A percentile compares a stretch with the other conserved stretches of the same genome.
phyloP scores from a whole-genome alignment of 92 coral and sea anemone species.

The Actinostola sp. region DNA sequence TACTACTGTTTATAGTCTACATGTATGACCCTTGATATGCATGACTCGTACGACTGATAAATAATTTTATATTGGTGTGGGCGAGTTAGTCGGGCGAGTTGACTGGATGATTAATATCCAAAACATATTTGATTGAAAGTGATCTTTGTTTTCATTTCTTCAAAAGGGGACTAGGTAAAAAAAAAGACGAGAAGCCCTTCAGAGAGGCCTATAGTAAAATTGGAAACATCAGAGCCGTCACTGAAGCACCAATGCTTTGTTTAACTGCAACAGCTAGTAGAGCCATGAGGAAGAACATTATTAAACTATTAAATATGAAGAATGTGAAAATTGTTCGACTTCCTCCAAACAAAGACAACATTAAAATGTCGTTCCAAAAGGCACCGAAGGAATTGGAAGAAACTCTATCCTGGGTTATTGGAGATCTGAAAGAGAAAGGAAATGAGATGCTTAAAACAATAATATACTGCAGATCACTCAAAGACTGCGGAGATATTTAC shows the following conservation, averaged over 20 bases:
- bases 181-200: background rate
- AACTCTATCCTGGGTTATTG: slow-evolving; percentile 43
- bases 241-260: slow-evolving; percentile 48
- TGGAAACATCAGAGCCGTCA: slow-evolving; percentile 46
- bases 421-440: slow-evolving; percentile 26
- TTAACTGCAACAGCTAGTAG: slow-evolving; percentile 61
- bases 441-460: slow-evolving; percentile 30
- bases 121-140: too few relatives aligned
- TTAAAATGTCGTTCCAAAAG: slow-evolving; percentile 27
- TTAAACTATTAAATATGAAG: slow-evolving; percentile 15
- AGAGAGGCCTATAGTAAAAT: slow-evolving; percentile 33
- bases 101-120: too few relatives aligned
- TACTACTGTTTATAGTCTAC: too few relatives aligned
- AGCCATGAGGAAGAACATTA: slow-evolving; percentile 34
- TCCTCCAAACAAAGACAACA: slow-evolving; percentile 32
- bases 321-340: slow-evolving; percentile 1
- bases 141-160: too few relatives aligned
- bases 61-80: too few relatives aligned
- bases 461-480: slow-evolving; percentile 48
- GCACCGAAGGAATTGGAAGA: slow-evolving; percentile 30
- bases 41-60: too few relatives aligned
- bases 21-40: too few relatives aligned
- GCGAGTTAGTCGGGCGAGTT: too few relatives aligned
- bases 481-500: slow-evolving; percentile 57
- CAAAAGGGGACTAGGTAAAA: background rate